These are phyloP conservation scores for Pherbina coryleti DNA, from an alignment of 2,888 invertebrate species.

Conservation along the genomic window DNA sequence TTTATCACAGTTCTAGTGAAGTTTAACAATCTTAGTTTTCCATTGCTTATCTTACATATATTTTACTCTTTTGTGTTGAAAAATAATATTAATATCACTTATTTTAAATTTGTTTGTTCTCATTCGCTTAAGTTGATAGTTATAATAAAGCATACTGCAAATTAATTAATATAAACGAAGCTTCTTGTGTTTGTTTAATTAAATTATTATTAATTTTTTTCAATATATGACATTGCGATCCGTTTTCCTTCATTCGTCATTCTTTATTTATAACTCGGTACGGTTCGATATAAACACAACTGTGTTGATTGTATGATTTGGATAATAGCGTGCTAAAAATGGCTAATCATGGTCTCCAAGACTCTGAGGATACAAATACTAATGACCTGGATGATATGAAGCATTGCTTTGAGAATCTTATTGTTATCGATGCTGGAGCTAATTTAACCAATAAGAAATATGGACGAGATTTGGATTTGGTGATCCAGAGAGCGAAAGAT, in stretches of 20 bases:
- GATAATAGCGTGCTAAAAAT: neutral
- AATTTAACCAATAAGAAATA: conserved; percentile 95
- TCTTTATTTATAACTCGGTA: conserved; percentile 29
- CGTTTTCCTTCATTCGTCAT: conserved; percentile 23
- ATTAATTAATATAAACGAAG: no score
- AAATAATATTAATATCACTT: no score
- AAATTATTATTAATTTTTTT: conserved; percentile 20
- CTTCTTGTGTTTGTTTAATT: conserved; percentile 11
- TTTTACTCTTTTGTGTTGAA: no score
- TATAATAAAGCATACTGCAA: no score
- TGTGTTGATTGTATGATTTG: neutral
- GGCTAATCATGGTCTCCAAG: conserved; percentile 13
- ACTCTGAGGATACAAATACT: neutral
- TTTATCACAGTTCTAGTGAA: no score
- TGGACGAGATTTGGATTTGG: conserved; percentile 90
- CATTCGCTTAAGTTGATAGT: no score
- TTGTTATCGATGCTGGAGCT: conserved; percentile 91
- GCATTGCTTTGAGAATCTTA: conserved; percentile 90
- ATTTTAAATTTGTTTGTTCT: no score
- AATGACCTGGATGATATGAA: conserved; percentile 72
- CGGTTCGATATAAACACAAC: neutral
- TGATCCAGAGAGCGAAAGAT: conserved; percentile 92
- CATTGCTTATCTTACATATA: no score
- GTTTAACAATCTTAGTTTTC: no score
- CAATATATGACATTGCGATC: neutral